A percentile compares a stretch with the other conserved stretches of the same genome.
Evolutionary conservation across 2,888 invertebrate genomes (phyloP).

Genomic region (Oscheius sp.): DNA sequence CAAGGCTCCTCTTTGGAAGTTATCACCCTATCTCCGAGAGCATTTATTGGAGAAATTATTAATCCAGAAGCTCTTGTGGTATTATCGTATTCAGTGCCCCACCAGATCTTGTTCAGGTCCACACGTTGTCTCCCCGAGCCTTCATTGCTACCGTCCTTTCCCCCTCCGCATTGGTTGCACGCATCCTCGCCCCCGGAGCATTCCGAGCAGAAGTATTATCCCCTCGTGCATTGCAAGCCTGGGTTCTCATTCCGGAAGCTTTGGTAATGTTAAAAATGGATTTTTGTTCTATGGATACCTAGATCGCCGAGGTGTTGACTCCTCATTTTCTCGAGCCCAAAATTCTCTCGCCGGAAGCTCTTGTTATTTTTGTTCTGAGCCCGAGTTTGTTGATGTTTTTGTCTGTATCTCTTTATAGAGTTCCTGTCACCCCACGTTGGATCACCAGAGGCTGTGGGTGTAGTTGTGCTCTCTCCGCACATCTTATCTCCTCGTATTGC

Average conservation of each 20-base stretch:
- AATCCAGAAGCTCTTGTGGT: conserved; percentile 59
- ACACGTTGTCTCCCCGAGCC: conserved; percentile 64
- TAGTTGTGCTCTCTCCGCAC: conserved; percentile 64
- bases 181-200: conserved; percentile 66
- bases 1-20: conserved; percentile 59
- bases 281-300: neutral
- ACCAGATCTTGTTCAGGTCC: conserved; percentile 53
- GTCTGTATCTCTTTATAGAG: conserved; percentile 20
- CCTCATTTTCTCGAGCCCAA: conserved; percentile 64
- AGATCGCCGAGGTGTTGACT: conserved; percentile 55
- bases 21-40: conserved; percentile 64
- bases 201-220: conserved; percentile 48
- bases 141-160: conserved; percentile 68
- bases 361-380: conserved; percentile 66
- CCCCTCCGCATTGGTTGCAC: conserved; percentile 64
- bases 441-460: conserved; percentile 61
- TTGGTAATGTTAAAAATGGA: conserved; percentile 36
- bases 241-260: conserved; percentile 68
- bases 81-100: neutral
- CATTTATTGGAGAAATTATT: conserved; percentile 60
- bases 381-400: conserved; percentile 48
- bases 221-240: conserved; percentile 65
- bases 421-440: conserved; percentile 58
- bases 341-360: conserved; percentile 65
- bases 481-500: conserved; percentile 65